phyloP scores from a whole-genome alignment of 2,888 invertebrate species.

The Atethmia centrago region DNA sequence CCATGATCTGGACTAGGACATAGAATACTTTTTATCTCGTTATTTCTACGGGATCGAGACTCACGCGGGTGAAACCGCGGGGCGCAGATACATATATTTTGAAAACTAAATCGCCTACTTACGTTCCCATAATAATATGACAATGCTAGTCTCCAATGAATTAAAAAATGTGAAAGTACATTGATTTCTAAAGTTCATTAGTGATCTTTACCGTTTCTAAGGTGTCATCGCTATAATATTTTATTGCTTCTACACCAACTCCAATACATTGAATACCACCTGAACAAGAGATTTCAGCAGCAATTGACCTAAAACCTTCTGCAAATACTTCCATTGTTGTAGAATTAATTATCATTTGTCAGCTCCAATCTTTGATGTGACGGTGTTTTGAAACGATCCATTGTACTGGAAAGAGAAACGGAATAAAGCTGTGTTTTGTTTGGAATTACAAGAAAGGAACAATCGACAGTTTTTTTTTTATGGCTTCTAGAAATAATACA shows the following conservation, averaged over 20 bases:
- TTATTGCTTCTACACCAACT: conserved; percentile 5
- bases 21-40: too few relatives aligned
- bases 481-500: background rate
- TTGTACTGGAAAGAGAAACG: conserved; percentile 29
- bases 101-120: too few relatives aligned
- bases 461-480: background rate
- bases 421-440: conserved; percentile 27
- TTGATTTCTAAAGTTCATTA: background rate
- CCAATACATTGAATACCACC: conserved; percentile 26
- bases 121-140: too few relatives aligned
- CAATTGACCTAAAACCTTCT: conserved; percentile 52
- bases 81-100: too few relatives aligned
- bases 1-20: too few relatives aligned
- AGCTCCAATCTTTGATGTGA: conserved; percentile 49
- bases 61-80: too few relatives aligned
- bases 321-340: conserved; percentile 47
- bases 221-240: background rate
- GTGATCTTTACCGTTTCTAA: background rate
- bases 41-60: too few relatives aligned
- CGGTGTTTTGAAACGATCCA: conserved; percentile 35
- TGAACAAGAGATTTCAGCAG: conserved; percentile 42
- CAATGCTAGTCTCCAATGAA: too few relatives aligned
- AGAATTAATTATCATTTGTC: conserved; percentile 61
- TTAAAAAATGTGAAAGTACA: too few relatives aligned
- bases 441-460: background rate